phyloP scores from a whole-genome alignment of 2,797 vertebrate species.

The Carcharodon carcharias region DNA sequence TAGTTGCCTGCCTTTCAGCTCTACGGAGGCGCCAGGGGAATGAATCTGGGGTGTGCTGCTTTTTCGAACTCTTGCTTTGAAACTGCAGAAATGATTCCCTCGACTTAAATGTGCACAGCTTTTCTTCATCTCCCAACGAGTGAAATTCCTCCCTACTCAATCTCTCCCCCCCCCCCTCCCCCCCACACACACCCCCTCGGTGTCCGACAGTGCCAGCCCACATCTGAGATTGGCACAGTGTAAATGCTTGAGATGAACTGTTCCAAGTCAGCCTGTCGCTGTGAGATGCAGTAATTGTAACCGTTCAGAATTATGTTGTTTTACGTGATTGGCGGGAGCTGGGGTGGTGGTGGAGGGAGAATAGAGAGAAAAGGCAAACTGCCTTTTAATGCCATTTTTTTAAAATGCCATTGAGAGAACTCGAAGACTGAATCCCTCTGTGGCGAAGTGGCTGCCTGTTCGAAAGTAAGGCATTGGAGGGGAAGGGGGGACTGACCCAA shows the following conservation, averaged over 20 bases:
- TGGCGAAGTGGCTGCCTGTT: background rate
- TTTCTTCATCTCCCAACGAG: background rate
- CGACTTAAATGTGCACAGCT: background rate
- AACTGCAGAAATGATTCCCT: background rate
- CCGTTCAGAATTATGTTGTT: background rate
- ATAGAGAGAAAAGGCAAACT: background rate
- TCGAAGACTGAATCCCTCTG: background rate
- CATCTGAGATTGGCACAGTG: background rate
- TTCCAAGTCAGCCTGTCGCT: background rate
- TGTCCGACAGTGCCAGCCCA: background rate
- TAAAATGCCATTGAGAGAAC: background rate
- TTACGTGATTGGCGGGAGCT: background rate
- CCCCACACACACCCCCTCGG: accelerated
- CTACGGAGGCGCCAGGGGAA: background rate
- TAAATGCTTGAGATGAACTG: background rate
- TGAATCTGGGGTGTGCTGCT: no score
- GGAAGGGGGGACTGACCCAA: no score
- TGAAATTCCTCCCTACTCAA: background rate
- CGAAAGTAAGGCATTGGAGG: background rate
- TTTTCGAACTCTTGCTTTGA: background rate
- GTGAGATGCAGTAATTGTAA: background rate
- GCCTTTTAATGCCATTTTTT: background rate
- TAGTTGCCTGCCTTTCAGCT: background rate
- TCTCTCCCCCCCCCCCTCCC: background rate
- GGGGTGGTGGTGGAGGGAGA: background rate